These are phyloP conservation scores for Bubo blakistoni DNA, from an alignment of 2,113 vertebrate species.

Conservation along the genomic window DNA sequence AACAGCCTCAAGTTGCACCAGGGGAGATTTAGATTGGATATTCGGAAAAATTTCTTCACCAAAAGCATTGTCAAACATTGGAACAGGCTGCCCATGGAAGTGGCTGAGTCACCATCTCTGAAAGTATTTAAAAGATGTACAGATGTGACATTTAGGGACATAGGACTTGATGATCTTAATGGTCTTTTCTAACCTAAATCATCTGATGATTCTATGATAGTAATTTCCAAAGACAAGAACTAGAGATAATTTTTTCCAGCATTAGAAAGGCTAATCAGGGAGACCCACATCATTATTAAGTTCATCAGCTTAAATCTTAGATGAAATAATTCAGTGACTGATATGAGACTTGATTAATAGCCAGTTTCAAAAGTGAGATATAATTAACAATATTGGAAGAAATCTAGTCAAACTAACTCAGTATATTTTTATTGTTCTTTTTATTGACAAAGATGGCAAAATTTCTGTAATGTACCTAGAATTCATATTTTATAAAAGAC, in stretches of 20 bases:
- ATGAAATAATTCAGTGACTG: background rate
- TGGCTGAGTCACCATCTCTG: background rate
- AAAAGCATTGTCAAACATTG: background rate
- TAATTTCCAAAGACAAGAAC: background rate
- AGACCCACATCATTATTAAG: background rate
- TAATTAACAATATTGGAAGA: background rate
- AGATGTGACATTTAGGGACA: accelerated
- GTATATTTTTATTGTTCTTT: background rate
- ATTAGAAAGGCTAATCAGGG: background rate
- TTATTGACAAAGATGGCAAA: background rate
- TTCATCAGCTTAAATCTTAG: background rate
- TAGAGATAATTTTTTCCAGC: background rate
- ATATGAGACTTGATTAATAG: background rate
- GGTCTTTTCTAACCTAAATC: background rate
- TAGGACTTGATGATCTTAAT: accelerated
- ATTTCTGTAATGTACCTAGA: background rate
- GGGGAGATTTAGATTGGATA: background rate
- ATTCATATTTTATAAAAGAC: background rate
- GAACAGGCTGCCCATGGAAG: background rate
- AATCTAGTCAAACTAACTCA: background rate
- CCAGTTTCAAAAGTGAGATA: background rate
- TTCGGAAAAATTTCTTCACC: background rate
- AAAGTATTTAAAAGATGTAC: accelerated
- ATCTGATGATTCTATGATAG: background rate
- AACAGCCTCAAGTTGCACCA: background rate